Conservation (phyloP, 2,888 invertebrate genomes). For the Bombylius discolor region DNA sequence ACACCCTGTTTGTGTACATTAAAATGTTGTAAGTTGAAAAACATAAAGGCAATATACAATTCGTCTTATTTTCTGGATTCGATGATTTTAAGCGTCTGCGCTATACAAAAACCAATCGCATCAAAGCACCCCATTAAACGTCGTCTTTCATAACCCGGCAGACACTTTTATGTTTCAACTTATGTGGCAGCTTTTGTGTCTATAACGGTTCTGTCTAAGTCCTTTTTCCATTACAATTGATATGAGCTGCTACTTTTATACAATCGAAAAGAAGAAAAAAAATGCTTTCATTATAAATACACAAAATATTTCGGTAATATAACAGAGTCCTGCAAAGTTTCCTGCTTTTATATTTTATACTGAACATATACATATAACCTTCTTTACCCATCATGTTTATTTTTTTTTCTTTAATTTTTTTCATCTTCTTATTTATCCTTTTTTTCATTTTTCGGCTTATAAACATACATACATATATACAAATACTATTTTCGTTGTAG, state of each 20-base stretch:
- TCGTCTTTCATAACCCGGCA: conserved; percentile 17
- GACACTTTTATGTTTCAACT: conserved; percentile 13
- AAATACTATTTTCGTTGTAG: no score
- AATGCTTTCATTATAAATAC: no score
- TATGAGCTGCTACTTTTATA: neutral
- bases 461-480: no score
- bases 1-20: neutral
- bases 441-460: no score
- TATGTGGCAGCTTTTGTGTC: conserved; percentile 14
- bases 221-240: neutral
- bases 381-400: no score
- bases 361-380: no score
- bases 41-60: conserved; percentile 8
- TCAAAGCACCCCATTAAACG: conserved; percentile 40
- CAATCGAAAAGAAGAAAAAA: no score
- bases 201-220: conserved; percentile 12
- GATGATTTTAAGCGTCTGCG: conserved; percentile 41
- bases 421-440: no score
- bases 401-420: no score
- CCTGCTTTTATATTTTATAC: no score
- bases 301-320: no score
- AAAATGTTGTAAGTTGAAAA: neutral
- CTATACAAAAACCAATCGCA: conserved; percentile 40
- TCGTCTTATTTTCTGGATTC: conserved; percentile 27
- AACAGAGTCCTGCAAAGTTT: no score